A percentile compares a stretch with the other conserved stretches of the same genome.
Evolutionary conservation across 2,797 vertebrate species (phyloP).

Genomic region (Florisuga fusca): DNA sequence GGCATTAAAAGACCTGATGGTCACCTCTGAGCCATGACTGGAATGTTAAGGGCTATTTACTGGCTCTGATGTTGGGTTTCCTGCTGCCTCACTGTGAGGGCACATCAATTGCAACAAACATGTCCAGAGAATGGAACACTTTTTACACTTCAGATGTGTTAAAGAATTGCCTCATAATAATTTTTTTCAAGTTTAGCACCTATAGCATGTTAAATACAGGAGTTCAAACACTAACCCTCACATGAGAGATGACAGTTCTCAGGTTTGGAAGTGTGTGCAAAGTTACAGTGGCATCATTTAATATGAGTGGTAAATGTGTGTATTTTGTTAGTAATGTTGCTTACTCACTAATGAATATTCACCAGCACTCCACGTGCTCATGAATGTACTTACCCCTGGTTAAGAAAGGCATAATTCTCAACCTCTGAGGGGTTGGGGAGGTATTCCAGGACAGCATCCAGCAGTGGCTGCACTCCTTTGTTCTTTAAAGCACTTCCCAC

Average conservation of each 20-base stretch:
- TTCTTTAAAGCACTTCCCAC: slow-evolving; percentile 96
- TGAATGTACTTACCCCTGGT: slow-evolving; percentile 84
- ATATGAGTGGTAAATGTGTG: fast-evolving
- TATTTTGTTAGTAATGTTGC: not conserved
- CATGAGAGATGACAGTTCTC: not conserved
- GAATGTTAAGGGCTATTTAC: not conserved
- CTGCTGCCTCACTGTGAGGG: not conserved
- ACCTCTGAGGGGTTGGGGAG: slow-evolving; percentile 94
- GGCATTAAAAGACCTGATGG: not conserved
- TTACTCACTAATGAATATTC: too few relatives aligned
- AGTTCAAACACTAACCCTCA: not conserved
- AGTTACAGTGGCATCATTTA: not conserved
- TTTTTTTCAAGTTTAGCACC: not conserved
- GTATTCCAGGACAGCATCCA: slow-evolving; percentile 91
- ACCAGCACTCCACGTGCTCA: not conserved
- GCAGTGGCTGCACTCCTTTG: slow-evolving; percentile 93
- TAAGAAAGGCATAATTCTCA: slow-evolving; percentile 89
- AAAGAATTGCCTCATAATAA: not conserved
- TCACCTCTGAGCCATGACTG: not conserved
- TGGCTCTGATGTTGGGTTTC: not conserved
- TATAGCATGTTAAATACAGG: not conserved
- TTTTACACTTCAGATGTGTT: not conserved
- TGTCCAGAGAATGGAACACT: fast-evolving
- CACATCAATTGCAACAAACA: not conserved
- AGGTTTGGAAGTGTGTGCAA: not conserved